Evolutionary conservation across 2,113 vertebrate genomes (phyloP), one percentile per base, ranked within the genome.

Genomic region (Pachycephala philippinensis): DNA sequence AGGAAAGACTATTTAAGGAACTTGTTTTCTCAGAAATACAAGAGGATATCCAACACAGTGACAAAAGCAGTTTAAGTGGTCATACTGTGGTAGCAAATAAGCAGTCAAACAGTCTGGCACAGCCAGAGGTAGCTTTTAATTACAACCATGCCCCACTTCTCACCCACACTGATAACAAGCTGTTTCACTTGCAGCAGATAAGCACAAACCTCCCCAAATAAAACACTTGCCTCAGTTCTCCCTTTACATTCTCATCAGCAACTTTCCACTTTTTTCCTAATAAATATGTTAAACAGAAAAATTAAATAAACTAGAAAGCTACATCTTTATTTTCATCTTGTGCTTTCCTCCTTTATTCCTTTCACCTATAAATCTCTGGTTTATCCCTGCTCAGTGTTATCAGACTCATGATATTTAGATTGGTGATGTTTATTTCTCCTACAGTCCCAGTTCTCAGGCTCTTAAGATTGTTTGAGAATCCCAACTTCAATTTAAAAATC

Each of bases 401-500:
- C 33, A 85, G 26, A 16, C 33, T 88, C n/a, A 22, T 31, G 40
- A 40, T 88, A 81, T 83, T 96, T 77, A 84, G 68, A 93, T 16
- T 75, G 9, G 68, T 52, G 56, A 78, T 93, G 86, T 95, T 97
- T 96, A 90, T 96, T 94, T 93, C 85, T 88, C 68, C 60, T 90
- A 13, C 64, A 93, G 52, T 52, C 45, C 31, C 72, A 70, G 83
- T 93, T 84, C 56, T 86, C 44, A 86, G 49, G 37, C 85, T 96
- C 92, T 96, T 84, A 57, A 88, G 85, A 94, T 60, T 87, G 69
- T 95, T 93, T 78, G 88, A 96, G 85, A 84, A 93, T 89, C 85
- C 79, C 59, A 88, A 44, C 93, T 92, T 93, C 76, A 93, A 88
- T 93, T 96, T 93, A 75, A 95, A 96, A 94, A 94, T 71, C 68